Evolutionary conservation across 2,888 invertebrate species (phyloP), one percentile per base, ranked within the genome.

Genomic region (Aphidoletes aphidimyza): DNA sequence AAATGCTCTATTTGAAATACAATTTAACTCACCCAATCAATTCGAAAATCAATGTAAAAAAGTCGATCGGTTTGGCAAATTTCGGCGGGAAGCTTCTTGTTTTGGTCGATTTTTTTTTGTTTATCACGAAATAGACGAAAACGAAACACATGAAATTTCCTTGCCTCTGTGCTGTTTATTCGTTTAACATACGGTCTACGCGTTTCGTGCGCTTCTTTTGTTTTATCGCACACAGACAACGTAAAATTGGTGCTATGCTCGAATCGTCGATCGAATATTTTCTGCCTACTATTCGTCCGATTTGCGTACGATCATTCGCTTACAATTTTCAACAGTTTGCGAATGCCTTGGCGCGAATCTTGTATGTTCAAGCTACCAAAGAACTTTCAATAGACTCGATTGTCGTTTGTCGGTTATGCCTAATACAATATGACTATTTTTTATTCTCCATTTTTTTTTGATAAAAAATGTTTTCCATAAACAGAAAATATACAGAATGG

Each of bases 11-110:
- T n/a, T n/a, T n/a, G n/a, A n/a, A n/a, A n/a, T 6, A 42, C 42
- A 42, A 42, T 42, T 42, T 42, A 42, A 42, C 42, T 19, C 2
- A 49, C 11, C 2, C 54, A 54, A 22, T 26, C 3, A 22, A 8
- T 54, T 54, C 22, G 54, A 3, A 42, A 47, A 14, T 69, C 6
- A 14, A 69, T 14, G 69, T 14, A 22, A 47, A 47, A 47, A 39
- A 8, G 39, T 39, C 11, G 5, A 5, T 39, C 6, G 11, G 2
- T 8, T 22, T 22, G 54, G 11, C 6, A 6, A 2, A n/a, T 81
- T 81, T 81, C 37, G 81, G 81, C 81, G 81, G 81, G 81, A 81
- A 37, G 47, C 8, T 47, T 47, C 2, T 59, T 30, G 59, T 26
- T 59, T 59, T 30, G 30, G 14, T 30, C 30, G 36, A 36, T 19